Conservation (phyloP, 2,113 vertebrate species). For the Lophotis ruficrista region DNA sequence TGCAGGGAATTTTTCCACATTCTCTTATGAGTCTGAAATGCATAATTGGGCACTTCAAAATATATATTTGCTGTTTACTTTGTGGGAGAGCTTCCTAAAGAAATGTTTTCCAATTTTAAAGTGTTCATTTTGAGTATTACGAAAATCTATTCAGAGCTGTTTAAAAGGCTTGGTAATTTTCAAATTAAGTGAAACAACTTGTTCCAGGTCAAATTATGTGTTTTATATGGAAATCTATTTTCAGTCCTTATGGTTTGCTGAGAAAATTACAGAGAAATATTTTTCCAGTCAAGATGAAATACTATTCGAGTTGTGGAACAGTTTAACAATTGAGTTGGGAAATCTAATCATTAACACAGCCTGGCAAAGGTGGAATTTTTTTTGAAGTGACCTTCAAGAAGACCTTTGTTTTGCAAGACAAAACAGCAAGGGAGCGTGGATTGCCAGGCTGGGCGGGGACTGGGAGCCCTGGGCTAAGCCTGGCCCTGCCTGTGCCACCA, state of each 20-base stretch:
- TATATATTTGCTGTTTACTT: not conserved
- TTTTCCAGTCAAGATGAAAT: not conserved
- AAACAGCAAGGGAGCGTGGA: accelerated
- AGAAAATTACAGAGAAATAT: not conserved
- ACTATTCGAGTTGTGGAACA: not conserved
- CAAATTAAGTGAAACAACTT: not conserved
- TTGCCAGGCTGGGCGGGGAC: not conserved
- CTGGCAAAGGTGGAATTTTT: not conserved
- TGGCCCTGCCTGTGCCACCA: accelerated
- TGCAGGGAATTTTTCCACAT: not conserved
- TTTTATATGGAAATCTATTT: not conserved
- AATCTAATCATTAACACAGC: not conserved
- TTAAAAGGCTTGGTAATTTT: not conserved
- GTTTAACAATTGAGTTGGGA: not conserved
- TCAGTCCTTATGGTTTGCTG: not conserved
- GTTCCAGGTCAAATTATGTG: not conserved
- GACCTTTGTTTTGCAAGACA: not conserved
- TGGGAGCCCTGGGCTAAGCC: not conserved
- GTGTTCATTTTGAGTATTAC: not conserved
- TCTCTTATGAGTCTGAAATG: not conserved
- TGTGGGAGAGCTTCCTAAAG: not conserved
- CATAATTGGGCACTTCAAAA: not conserved
- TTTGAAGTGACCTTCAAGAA: not conserved
- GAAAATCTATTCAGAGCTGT: not conserved
- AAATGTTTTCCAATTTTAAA: not conserved